Base-by-base conservation (phyloP, 2,113 vertebrate species). In the Opisthocomus hoazin region DNA sequence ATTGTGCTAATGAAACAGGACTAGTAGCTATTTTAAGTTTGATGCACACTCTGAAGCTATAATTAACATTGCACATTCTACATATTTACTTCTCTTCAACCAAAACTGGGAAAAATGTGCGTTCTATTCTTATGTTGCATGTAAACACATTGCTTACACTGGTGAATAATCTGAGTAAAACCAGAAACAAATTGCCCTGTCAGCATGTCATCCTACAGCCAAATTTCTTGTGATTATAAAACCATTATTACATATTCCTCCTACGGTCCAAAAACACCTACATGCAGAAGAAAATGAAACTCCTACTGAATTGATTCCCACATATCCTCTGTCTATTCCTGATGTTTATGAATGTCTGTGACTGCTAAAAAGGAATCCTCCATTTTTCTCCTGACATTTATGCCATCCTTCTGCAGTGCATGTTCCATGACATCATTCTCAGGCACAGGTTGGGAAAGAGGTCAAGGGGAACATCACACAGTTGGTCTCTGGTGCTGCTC, bases 231-330 rank as follows among this genome's bases (percentile, higher is more conserved):
- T 30, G 57, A 43, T 97, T 94, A 95, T 76, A 83, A 93, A 96
- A 90, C 30, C 50, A 85, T 97, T 93, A 94, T 95, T 92, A 81
- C 10, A 2, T 92, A 94, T 91, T 97, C 96, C 94, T 95, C 94
- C 94, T 96, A 76, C 56, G 0, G 79, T 93, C 94, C 80, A 95
- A 76, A 65, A 87, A 34, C 92, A 74, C 79, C 86, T 94, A 79
- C 96, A 68, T 30, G 3, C 54, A 81, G 83, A 84, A 77, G 63
- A 96, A 94, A 94, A 86, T 60, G 24, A 96, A 97, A 87, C 22
- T 94, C 66, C 71, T 68, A 73, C 57, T 93, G 89, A 96, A 89
- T 22, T 87, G 57, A 84, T 79, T 93, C 41, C 85, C 50, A 77
- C 66, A 80, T 91, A 89, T 83, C 41, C 63, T 82, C 66, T 88